These are phyloP conservation scores for Magallana angulata DNA, from an alignment of 1,140 invertebrate species.

Conservation along the genomic window DNA sequence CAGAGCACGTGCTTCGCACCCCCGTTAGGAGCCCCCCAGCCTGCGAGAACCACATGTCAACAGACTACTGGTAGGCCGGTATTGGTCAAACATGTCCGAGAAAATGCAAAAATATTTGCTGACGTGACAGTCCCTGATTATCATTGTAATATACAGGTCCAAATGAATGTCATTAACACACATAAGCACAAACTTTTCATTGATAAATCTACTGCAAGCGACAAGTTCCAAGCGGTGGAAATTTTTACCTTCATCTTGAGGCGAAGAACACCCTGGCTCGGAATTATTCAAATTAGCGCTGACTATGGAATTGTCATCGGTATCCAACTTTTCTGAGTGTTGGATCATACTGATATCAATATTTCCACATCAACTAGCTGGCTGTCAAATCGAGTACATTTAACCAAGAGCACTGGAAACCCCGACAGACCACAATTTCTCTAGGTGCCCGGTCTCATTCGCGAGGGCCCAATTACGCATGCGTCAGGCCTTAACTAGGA, in stretches of 20 bases:
- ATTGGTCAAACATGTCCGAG: conserved; percentile 37
- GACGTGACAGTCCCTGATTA: not conserved
- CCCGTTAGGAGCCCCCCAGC: conserved; percentile 29
- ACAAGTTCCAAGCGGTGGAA: not conserved
- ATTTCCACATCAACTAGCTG: conserved; percentile 22
- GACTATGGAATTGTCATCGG: conserved; percentile 25
- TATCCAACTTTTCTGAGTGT: conserved; percentile 33
- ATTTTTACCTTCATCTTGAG: conserved; percentile 36
- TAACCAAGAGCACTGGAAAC: conserved; percentile 8
- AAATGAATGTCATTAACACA: not conserved
- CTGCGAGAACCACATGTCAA: conserved; percentile 36
- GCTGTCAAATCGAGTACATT: conserved; percentile 25
- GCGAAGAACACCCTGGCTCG: conserved; percentile 23
- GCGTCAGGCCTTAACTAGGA: conserved; percentile 14
- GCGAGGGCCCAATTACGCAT: conserved; percentile 1
- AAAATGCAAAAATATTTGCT: not conserved
- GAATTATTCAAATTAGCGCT: conserved; percentile 24
- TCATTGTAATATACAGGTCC: not conserved
- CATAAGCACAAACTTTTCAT: not conserved
- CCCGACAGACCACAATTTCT: conserved; percentile 32
- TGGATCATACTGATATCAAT: conserved; percentile 33
- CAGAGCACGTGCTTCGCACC: conserved; percentile 8
- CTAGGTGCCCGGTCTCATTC: conserved; percentile 38
- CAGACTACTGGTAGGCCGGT: conserved; percentile 32
- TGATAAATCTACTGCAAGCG: not conserved